A percentile compares a stretch with the other conserved stretches of the same genome.
Evolutionary conservation across 2,113 vertebrate genomes (phyloP).

Genomic region (Potamarius usumacintae): DNA sequence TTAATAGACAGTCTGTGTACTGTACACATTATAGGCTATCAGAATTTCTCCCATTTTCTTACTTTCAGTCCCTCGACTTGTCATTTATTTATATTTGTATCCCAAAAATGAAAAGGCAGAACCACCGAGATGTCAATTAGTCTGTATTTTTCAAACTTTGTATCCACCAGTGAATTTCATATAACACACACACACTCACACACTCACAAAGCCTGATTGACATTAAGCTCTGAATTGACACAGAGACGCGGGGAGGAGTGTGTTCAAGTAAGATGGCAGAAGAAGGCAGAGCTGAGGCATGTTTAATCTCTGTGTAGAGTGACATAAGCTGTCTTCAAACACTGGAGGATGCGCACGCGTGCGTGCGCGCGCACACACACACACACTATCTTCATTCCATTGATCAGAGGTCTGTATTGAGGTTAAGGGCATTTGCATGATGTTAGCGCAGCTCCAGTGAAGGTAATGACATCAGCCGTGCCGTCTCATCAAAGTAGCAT

Average conservation of each 20-base stretch:
- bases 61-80: not conserved
- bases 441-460: slow-evolving; percentile 39
- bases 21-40: not conserved
- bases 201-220: slow-evolving; percentile 42
- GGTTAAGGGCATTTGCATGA: slow-evolving; percentile 51
- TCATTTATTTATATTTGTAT: not conserved
- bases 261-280: slow-evolving; percentile 20
- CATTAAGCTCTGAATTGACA: slow-evolving; percentile 47
- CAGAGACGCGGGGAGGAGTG: slow-evolving; percentile 27
- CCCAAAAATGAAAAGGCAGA: not conserved
- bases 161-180: not conserved
- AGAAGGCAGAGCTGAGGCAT: slow-evolving; percentile 9
- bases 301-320: slow-evolving; percentile 47
- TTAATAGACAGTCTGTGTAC: no score
- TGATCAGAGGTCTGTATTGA: slow-evolving; percentile 41
- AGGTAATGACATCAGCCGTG: slow-evolving; percentile 46
- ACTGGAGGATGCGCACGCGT: not conserved
- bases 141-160: not conserved
- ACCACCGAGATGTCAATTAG: not conserved
- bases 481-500: slow-evolving; percentile 6
- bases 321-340: slow-evolving; percentile 38
- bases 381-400: slow-evolving; percentile 39
- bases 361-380: not conserved
- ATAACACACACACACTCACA: not conserved
- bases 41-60: not conserved